Base-by-base conservation (phyloP, 35 echinoderm and acorn worm species). In the Patiria miniata region DNA sequence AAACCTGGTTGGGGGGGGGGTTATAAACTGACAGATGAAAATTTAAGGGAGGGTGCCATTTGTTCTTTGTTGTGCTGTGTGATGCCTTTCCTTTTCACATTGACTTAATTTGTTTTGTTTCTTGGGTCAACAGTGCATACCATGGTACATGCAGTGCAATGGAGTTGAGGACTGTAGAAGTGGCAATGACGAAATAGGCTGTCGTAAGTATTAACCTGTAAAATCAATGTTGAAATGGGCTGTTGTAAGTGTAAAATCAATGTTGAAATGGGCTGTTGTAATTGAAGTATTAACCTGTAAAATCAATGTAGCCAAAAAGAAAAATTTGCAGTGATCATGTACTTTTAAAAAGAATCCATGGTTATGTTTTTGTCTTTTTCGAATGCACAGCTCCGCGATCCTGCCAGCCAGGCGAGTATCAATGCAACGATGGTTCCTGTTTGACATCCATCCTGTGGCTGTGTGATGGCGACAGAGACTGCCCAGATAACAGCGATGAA, bases 391-490 rank as follows among this genome's bases (percentile, higher is more conserved):
- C 77, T 86, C 29, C 52, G 7, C 89, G 81, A 8, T 22, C 39
- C 3, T 94, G 92, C 40, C 52, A 86, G 57, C 82, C 87, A 23
- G 89, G 87, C 78, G 50, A 94, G 36, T 90, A 85, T 77, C 59
- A 83, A 36, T 94, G 92, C 80, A 28, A 21, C 5, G 85, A 51
- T 28, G 92, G 92, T 6, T 61, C 18, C 8, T 73, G 65, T 30
- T 73, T 73, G 65, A 26, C 23, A 22, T 73, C 65, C 26, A 73
- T 73, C 23, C 15, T 73, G 65, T 93, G 91, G 91, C 40, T 61
- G 51, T 93, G 91, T 78, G 91, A 93, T 17, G 91, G 91, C 1
- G 37, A 88, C 16, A 37, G 36, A 9, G 91, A 93, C 39, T 93
- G 91, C 42, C 68, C 81, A 0, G 79, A 42, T 17, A 52, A 47